These are phyloP conservation scores for Drosophila colorata DNA, from an alignment of 2,888 invertebrate species.

Conservation along the genomic window DNA sequence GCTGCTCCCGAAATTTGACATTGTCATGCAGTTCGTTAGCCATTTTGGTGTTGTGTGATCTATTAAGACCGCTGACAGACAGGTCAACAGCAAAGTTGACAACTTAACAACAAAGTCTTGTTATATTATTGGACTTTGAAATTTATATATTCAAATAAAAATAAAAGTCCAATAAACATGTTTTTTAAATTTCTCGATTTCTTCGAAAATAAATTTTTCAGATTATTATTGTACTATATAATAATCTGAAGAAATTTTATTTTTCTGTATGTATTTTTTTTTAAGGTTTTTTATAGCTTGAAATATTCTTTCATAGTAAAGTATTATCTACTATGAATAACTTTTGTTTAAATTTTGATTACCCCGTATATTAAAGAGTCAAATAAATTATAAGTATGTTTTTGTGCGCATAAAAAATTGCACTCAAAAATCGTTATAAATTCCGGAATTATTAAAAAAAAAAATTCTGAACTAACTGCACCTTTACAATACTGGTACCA, in stretches of 20 bases:
- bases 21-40: conserved; percentile 81
- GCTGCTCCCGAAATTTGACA: conserved; percentile 71
- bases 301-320: too few relatives aligned
- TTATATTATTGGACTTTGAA: background rate
- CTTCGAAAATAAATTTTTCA: too few relatives aligned
- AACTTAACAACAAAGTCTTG: conserved; percentile 24
- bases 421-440: background rate
- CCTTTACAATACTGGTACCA: background rate
- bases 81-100: conserved; percentile 30
- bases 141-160: conserved; percentile 1
- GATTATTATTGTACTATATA: too few relatives aligned
- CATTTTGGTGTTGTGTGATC: conserved; percentile 40
- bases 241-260: background rate
- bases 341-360: too few relatives aligned
- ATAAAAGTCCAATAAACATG: too few relatives aligned
- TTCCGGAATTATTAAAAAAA: background rate
- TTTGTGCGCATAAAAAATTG: too few relatives aligned
- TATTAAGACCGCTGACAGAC: conserved; percentile 42
- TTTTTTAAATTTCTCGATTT: too few relatives aligned
- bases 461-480: background rate
- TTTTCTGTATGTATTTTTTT: background rate
- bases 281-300: too few relatives aligned
- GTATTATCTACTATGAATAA: too few relatives aligned
- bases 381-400: too few relatives aligned
- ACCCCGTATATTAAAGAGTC: too few relatives aligned